Evolutionary conservation across 2,797 vertebrate genomes (phyloP).

Genomic region (Salarias fasciatus): DNA sequence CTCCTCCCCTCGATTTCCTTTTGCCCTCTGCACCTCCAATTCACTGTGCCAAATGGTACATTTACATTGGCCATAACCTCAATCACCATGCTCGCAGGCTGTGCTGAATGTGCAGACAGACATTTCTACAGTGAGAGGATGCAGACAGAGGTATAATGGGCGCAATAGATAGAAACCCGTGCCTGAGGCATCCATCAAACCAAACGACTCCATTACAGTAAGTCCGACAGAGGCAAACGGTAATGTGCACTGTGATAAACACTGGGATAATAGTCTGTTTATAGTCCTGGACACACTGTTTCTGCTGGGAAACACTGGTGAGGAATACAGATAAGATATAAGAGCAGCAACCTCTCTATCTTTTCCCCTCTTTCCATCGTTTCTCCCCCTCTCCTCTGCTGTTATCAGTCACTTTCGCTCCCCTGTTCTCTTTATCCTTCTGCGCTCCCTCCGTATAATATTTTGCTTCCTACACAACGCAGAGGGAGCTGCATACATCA

Average conservation of each 20-base stretch:
- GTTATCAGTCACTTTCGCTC: slow-evolving; percentile 71
- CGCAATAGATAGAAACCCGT: slow-evolving; percentile 74
- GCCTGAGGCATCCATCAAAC: slow-evolving; percentile 81
- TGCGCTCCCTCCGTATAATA: slow-evolving; percentile 54
- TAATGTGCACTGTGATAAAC: slow-evolving; percentile 81
- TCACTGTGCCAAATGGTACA: slow-evolving; percentile 76
- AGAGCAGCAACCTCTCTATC: slow-evolving; percentile 56
- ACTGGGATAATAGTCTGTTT: slow-evolving; percentile 82
- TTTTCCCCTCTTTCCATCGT: slow-evolving; percentile 58
- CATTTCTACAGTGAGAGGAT: slow-evolving; percentile 66
- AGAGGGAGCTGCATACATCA: slow-evolving; percentile 69
- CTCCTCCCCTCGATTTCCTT: slow-evolving; percentile 57
- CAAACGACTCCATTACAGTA: slow-evolving; percentile 84
- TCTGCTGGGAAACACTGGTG: slow-evolving; percentile 75
- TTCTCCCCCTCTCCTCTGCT: slow-evolving; percentile 46
- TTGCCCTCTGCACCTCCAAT: slow-evolving; percentile 68
- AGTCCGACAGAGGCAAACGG: slow-evolving; percentile 79
- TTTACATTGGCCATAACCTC: slow-evolving; percentile 81
- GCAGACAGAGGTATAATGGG: slow-evolving; percentile 73
- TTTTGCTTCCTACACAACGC: slow-evolving; percentile 52
- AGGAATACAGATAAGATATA: slow-evolving; percentile 78
- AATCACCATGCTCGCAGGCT: slow-evolving; percentile 68
- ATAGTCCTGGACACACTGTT: slow-evolving; percentile 79
- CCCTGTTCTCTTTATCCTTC: slow-evolving; percentile 71
- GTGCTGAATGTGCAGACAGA: slow-evolving; percentile 68